phyloP scores from a whole-genome alignment of 2,888 invertebrate genomes.

The Dicranocentrus wangi region DNA sequence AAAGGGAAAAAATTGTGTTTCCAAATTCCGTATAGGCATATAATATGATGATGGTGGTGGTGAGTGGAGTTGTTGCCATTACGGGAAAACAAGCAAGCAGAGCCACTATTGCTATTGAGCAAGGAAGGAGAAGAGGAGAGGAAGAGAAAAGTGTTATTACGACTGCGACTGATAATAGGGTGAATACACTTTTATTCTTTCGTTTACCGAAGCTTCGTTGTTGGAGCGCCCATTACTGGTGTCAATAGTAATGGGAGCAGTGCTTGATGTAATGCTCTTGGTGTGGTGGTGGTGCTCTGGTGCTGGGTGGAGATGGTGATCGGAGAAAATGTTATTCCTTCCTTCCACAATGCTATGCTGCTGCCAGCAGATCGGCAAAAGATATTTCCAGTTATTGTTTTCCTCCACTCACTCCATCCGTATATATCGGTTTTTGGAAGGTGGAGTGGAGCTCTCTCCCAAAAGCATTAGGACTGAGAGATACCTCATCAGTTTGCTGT shows the following conservation, averaged over 20 bases:
- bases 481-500: too few relatives aligned
- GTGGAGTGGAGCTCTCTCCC: too few relatives aligned
- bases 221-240: constrained; percentile 58
- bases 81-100: too few relatives aligned
- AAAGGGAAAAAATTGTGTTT: too few relatives aligned
- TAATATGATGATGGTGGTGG: too few relatives aligned
- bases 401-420: constrained; percentile 34
- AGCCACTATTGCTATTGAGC: too few relatives aligned
- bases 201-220: constrained; percentile 36
- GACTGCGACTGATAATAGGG: constrained; percentile 49
- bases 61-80: too few relatives aligned
- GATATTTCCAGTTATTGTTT: constrained; percentile 52
- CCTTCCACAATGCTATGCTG: neutral
- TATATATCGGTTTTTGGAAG: too few relatives aligned
- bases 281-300: constrained; percentile 25
- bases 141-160: constrained; percentile 54
- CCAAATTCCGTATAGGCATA: too few relatives aligned
- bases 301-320: constrained; percentile 1
- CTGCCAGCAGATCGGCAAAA: too few relatives aligned
- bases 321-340: neutral
- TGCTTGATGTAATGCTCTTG: constrained; percentile 58
- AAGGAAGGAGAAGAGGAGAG: too few relatives aligned
- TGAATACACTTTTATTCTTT: constrained; percentile 46
- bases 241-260: constrained; percentile 60
- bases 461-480: too few relatives aligned